Evolutionary conservation across 2,888 invertebrate species (phyloP), one percentile per base, ranked within the genome.

Genomic region (Lissonota sp.): DNA sequence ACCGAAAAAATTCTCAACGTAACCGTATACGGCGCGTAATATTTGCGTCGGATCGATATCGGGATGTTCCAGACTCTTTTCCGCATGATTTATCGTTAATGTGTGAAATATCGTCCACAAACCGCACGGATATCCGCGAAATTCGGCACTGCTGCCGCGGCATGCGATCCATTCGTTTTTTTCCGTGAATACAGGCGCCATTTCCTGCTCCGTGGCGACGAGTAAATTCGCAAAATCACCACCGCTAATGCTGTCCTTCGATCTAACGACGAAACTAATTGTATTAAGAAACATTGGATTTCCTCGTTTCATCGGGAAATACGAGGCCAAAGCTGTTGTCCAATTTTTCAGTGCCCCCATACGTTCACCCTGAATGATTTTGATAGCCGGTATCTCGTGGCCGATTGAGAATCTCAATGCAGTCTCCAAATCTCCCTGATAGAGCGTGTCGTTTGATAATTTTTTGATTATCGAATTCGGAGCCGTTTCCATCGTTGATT

Each of bases 41-140:
- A 98, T 96, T 89, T 95, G 95, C 3, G 95, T 93, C 0, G 96
- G 95, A 6, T 94, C 93, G 53, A 93, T 90, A 55, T 64, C 26
- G 92, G 85, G 86, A 84, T 90, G 87, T 66, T 85, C 40, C 37
- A 83, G 69, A 37, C 83, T 66, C 6, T 79, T 82, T 4, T 84
- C 80, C 0, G 90, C 91, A 80, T 85, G 89, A 90, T 96, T 96
- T 0, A 98, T 97, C 0, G 98, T 97, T 74, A 99, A 93, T 49
- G 96, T 96, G 90, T 99, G 99, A 91, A 99, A 99, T 86, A 98
- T 93, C 10, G 96, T 96, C 99, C 99, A 99, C 44, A 99, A 93
- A 0, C 98, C 97, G 93, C 99, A 99, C 0, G 98, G 97, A 91
- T 97, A 99, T 8, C 99, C 98, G 66, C 99, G 94, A 87, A 94